Conservation (phyloP, 2,888 invertebrate species). For the Anodontia alba region DNA sequence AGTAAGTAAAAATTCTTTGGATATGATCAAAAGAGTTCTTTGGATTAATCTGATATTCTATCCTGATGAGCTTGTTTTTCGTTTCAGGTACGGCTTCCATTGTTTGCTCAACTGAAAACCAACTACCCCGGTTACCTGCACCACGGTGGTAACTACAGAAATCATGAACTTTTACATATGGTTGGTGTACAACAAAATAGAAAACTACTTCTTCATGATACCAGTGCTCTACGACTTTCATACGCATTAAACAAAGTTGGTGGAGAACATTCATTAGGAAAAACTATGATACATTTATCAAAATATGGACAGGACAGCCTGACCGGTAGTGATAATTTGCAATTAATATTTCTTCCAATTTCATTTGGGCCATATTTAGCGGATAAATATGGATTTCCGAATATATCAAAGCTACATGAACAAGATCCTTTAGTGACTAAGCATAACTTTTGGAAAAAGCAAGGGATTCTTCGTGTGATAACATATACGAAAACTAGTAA, state of each 20-base stretch:
- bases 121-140: slow-evolving; percentile 82
- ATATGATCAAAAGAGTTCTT: no score
- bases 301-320: slow-evolving; percentile 81
- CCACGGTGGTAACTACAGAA: slow-evolving; percentile 76
- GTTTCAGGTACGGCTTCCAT: slow-evolving; percentile 77
- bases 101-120: slow-evolving; percentile 74
- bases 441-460: slow-evolving; percentile 79
- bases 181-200: slow-evolving; percentile 67
- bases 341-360: slow-evolving; percentile 82
- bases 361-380: slow-evolving; percentile 83
- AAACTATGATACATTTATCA: slow-evolving; percentile 75
- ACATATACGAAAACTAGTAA: slow-evolving; percentile 80
- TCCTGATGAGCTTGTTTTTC: slow-evolving; percentile 49
- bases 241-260: slow-evolving; percentile 79
- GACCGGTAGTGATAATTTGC: slow-evolving; percentile 73
- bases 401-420: slow-evolving; percentile 75
- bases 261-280: slow-evolving; percentile 79
- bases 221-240: slow-evolving; percentile 82
- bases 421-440: slow-evolving; percentile 75
- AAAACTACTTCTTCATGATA: slow-evolving; percentile 77
- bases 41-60: no score
- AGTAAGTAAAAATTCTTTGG: no score
- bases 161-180: slow-evolving; percentile 73
- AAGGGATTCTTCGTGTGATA: slow-evolving; percentile 81
- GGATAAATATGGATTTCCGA: slow-evolving; percentile 82